Evolutionary conservation across 2,113 vertebrate genomes (phyloP).

Genomic region (Istiophorus platypterus): DNA sequence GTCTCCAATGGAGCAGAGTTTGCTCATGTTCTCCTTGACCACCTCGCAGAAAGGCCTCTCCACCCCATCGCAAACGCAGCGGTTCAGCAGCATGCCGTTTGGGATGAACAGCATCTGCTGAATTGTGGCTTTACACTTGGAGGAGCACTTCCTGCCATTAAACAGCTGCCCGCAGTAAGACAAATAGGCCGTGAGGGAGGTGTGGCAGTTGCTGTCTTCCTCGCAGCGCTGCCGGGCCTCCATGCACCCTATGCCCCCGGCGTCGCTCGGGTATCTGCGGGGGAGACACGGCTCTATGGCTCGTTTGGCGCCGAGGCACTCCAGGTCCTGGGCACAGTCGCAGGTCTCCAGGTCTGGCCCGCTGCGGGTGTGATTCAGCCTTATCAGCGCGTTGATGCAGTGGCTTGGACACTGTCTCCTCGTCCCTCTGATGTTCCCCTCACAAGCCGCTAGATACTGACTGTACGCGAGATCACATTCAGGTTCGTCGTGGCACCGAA

Average conservation of each 20-base stretch:
- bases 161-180: slow-evolving; percentile 87
- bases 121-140: slow-evolving; percentile 83
- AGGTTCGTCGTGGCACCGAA: slow-evolving; percentile 83
- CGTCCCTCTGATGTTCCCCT: slow-evolving; percentile 77
- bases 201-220: slow-evolving; percentile 79
- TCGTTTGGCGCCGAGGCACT: slow-evolving; percentile 79
- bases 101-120: slow-evolving; percentile 85
- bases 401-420: slow-evolving; percentile 85
- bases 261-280: slow-evolving; percentile 75
- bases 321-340: slow-evolving; percentile 81
- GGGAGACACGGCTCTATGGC: slow-evolving; percentile 87
- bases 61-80: slow-evolving; percentile 85
- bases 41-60: slow-evolving; percentile 88
- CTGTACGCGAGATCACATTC: slow-evolving; percentile 84
- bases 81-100: slow-evolving; percentile 82
- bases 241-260: slow-evolving; percentile 84
- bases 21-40: slow-evolving; percentile 88
- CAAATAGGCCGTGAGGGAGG: slow-evolving; percentile 83
- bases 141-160: slow-evolving; percentile 85
- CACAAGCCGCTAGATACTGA: slow-evolving; percentile 82
- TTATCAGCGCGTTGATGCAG: slow-evolving; percentile 84
- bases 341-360: slow-evolving; percentile 85
- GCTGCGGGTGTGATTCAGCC: slow-evolving; percentile 83
- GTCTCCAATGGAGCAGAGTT: slow-evolving; percentile 82
- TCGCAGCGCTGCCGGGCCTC: slow-evolving; percentile 86